Percentiles rank a stretch among this genome's conserved stretches.
These are phyloP conservation scores for Leistus spinibarbis DNA, from an alignment of 2,888 invertebrate species.

Conservation along the genomic window DNA sequence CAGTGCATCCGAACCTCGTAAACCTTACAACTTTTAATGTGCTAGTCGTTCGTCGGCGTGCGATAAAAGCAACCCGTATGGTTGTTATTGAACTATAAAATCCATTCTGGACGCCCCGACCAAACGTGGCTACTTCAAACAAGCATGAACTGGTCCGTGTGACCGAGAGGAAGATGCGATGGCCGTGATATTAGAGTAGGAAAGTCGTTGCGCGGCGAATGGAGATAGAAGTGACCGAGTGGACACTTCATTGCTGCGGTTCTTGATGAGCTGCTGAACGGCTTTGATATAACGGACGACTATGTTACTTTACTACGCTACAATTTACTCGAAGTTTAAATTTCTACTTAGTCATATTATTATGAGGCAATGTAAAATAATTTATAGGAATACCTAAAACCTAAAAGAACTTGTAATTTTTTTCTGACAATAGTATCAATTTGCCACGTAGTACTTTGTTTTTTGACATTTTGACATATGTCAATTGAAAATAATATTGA, in stretches of 20 bases:
- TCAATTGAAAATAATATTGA: too few relatives aligned
- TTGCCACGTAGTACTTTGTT: too few relatives aligned
- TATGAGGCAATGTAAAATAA: too few relatives aligned
- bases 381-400: too few relatives aligned
- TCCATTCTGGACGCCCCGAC: conserved; percentile 37
- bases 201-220: background rate
- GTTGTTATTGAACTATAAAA: conserved; percentile 43
- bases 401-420: too few relatives aligned
- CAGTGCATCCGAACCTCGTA: conserved; percentile 22
- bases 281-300: background rate
- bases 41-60: conserved; percentile 11
- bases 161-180: background rate
- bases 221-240: background rate
- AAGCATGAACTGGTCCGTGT: background rate
- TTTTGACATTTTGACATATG: too few relatives aligned
- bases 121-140: conserved; percentile 21
- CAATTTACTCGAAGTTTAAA: background rate
- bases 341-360: too few relatives aligned
- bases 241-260: background rate
- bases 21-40: conserved; percentile 32
- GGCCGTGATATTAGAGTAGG: background rate
- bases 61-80: conserved; percentile 36
- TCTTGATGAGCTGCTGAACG: background rate
- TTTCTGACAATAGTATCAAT: too few relatives aligned
- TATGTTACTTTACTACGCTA: background rate